These are phyloP conservation scores for Girardia tigrina DNA, from an alignment of 2,888 invertebrate species.

Conservation along the genomic window DNA sequence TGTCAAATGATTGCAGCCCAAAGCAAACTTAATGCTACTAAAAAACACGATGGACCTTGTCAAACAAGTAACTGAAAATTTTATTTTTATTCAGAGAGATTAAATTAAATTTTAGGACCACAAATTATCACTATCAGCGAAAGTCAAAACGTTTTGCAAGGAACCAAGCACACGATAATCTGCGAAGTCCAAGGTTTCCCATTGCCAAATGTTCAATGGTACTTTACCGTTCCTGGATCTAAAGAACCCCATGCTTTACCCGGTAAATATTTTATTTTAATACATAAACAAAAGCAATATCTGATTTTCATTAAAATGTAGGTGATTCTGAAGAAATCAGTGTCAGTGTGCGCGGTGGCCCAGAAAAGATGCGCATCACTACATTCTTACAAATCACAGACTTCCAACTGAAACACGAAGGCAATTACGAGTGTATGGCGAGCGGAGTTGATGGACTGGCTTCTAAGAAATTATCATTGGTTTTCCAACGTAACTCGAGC, in stretches of 20 bases:
- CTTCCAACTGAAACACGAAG: constrained; percentile 32
- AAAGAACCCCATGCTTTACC: constrained; percentile 8
- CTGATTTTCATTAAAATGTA: background rate
- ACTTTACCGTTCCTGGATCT: constrained; percentile 20
- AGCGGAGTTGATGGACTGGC: constrained; percentile 33
- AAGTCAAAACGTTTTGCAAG: background rate
- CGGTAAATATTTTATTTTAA: constrained; percentile 21
- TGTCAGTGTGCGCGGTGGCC: constrained; percentile 35
- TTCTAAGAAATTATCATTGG: constrained; percentile 6
- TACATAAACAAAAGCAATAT: background rate
- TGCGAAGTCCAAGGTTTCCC: constrained; percentile 35
- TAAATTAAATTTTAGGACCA: constrained; percentile 30
- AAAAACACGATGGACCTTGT: constrained; percentile 29
- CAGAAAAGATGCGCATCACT: constrained; percentile 26
- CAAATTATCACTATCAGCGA: constrained; percentile 32
- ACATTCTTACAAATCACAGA: constrained; percentile 35
- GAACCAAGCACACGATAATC: constrained; percentile 20
- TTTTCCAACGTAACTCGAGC: background rate
- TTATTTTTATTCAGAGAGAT: background rate
- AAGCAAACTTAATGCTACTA: background rate
- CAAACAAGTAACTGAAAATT: constrained; percentile 28
- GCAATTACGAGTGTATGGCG: constrained; percentile 31
- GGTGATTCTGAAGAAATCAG: constrained; percentile 34
- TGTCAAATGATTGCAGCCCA: constrained; percentile 12
- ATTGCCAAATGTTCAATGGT: constrained; percentile 32